Evolutionary conservation across 1,140 invertebrate species (phyloP).

Genomic region (Akabosia matsudoensis): DNA sequence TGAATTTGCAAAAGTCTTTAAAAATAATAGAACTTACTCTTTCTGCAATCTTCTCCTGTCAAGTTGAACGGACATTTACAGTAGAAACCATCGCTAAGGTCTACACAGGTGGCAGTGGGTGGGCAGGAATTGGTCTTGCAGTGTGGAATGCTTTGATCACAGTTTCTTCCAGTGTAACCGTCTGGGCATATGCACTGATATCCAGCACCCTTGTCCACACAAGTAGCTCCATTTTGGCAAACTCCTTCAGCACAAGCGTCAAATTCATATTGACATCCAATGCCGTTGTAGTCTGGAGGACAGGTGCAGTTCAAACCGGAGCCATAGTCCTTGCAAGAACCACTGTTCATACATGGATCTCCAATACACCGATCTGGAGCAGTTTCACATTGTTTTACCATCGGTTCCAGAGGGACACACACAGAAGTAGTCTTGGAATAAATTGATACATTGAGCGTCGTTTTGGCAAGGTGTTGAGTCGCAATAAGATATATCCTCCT

Average conservation of each 20-base stretch:
- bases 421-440: constrained; percentile 95
- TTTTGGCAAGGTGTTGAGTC: constrained; percentile 82
- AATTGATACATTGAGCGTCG: constrained; percentile 84
- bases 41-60: constrained; percentile 92
- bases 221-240: constrained; percentile 89
- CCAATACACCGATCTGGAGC: constrained; percentile 93
- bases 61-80: constrained; percentile 95
- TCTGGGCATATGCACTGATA: constrained; percentile 75
- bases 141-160: constrained; percentile 87
- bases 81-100: constrained; percentile 86
- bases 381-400: constrained; percentile 89
- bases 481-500: constrained; percentile 82
- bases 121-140: constrained; percentile 93
- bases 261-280: constrained; percentile 90
- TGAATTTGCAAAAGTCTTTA: background rate
- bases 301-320: constrained; percentile 92
- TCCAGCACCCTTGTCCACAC: constrained; percentile 75
- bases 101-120: constrained; percentile 87
- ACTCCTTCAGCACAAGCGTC: constrained; percentile 82
- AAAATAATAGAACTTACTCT: constrained; percentile 64
- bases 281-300: constrained; percentile 74
- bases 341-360: constrained; percentile 92
- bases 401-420: constrained; percentile 92
- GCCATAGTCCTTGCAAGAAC: constrained; percentile 89
- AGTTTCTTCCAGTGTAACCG: constrained; percentile 68